Evolutionary conservation across 1,140 invertebrate species (phyloP).

Genomic region (Drosophila mojavensis): DNA sequence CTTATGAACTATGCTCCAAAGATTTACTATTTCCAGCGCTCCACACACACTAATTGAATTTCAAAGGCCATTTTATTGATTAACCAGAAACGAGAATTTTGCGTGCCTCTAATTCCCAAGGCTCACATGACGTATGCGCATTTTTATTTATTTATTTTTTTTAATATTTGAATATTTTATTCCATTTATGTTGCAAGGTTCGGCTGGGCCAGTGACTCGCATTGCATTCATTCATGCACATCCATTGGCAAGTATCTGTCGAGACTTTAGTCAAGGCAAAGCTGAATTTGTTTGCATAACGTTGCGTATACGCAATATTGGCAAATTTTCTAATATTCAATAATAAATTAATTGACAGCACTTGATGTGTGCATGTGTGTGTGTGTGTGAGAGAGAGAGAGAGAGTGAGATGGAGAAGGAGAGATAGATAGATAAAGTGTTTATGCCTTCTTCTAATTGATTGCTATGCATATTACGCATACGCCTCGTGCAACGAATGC

Average conservation of each 20-base stretch:
- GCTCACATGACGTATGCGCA: slow-evolving; percentile 23
- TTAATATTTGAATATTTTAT: background rate
- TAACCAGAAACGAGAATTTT: background rate
- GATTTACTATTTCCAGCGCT: slow-evolving; percentile 19
- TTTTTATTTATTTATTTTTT: background rate
- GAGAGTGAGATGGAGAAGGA: too few species aligned
- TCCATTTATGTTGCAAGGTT: slow-evolving; percentile 2
- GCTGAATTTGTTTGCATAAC: background rate
- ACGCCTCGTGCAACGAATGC: slow-evolving; percentile 5
- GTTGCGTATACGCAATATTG: slow-evolving; percentile 23
- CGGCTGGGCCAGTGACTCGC: background rate
- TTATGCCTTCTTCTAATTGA: slow-evolving; percentile 5
- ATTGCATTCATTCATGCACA: too few species aligned
- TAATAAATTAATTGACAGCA: slow-evolving; percentile 38
- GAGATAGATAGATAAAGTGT: background rate
- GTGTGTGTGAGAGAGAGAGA: background rate
- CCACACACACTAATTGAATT: slow-evolving; percentile 10
- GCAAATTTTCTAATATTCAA: background rate
- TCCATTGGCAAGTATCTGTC: slow-evolving; percentile 17
- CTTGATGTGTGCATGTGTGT: background rate
- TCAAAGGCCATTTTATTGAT: slow-evolving; percentile 5
- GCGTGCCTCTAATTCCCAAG: background rate
- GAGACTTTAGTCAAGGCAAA: background rate
- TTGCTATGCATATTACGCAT: slow-evolving; percentile 11
- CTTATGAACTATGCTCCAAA: slow-evolving; percentile 40